Conservation (phyloP, 2,888 invertebrate genomes). For the Calameuta idolon region DNA sequence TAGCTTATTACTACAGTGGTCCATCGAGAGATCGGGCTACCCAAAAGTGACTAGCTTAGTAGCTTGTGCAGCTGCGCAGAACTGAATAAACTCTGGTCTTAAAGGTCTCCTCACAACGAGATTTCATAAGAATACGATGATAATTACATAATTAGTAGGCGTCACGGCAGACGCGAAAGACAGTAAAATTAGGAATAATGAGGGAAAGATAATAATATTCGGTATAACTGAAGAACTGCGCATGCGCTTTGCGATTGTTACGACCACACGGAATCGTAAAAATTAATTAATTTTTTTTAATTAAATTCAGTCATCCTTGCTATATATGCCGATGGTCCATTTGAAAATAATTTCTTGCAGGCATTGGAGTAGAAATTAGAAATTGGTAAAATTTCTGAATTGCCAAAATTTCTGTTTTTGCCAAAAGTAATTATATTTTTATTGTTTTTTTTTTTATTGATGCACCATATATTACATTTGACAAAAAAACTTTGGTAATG, state of each 20-base stretch:
- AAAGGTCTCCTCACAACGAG: not conserved
- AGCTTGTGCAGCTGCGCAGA: not conserved
- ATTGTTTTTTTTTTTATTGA: too few relatives aligned
- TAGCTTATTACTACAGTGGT: conserved; percentile 53
- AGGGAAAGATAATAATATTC: not conserved
- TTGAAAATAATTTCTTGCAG: not conserved
- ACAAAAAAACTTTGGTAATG: too few relatives aligned
- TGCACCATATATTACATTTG: too few relatives aligned
- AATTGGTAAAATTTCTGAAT: too few relatives aligned
- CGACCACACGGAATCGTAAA: not conserved
- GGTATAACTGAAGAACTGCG: not conserved
- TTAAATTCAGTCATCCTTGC: not conserved
- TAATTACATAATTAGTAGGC: too few relatives aligned
- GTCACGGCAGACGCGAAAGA: too few relatives aligned
- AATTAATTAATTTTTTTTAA: not conserved
- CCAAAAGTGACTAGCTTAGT: not conserved
- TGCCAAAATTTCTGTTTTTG: too few relatives aligned
- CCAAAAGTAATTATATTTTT: too few relatives aligned
- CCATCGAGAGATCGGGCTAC: conserved; percentile 1
- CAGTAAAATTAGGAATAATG: not conserved
- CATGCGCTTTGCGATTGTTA: not conserved
- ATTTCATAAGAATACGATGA: not conserved
- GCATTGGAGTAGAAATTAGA: not conserved
- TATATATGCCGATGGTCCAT: not conserved
- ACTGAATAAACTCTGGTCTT: not conserved